Evolutionary conservation across 2,113 vertebrate species (phyloP).

Genomic region (Solenodon paradoxus): DNA sequence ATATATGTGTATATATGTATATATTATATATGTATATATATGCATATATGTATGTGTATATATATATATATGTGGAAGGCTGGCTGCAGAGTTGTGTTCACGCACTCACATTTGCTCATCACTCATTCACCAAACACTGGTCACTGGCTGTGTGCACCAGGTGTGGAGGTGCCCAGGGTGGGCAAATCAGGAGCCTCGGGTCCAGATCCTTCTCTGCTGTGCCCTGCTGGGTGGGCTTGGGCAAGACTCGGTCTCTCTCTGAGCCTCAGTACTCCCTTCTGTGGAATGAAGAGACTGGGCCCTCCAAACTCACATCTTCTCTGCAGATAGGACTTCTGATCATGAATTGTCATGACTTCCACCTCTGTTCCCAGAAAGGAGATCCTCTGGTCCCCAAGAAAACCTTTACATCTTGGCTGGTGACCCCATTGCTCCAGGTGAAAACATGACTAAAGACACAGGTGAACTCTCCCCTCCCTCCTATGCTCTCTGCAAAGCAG

Average conservation of each 20-base stretch:
- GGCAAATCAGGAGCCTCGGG: not conserved
- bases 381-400: not conserved
- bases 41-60: no score
- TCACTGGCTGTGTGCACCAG: not conserved
- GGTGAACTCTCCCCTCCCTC: accelerated
- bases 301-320: not conserved
- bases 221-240: not conserved
- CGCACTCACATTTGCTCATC: not conserved
- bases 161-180: no score
- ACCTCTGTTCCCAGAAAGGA: not conserved
- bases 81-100: not conserved
- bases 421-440: not conserved
- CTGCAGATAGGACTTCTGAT: not conserved
- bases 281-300: not conserved
- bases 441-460: not conserved
- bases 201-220: not conserved
- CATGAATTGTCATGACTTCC: not conserved
- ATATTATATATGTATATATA: no score
- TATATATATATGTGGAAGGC: not conserved
- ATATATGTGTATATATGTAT: no score
- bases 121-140: not conserved
- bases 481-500: not conserved
- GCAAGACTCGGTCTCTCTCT: no score
- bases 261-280: no score
- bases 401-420: not conserved